phyloP scores from a whole-genome alignment of 2,797 vertebrate species.

The Aulostomus chinensis region DNA sequence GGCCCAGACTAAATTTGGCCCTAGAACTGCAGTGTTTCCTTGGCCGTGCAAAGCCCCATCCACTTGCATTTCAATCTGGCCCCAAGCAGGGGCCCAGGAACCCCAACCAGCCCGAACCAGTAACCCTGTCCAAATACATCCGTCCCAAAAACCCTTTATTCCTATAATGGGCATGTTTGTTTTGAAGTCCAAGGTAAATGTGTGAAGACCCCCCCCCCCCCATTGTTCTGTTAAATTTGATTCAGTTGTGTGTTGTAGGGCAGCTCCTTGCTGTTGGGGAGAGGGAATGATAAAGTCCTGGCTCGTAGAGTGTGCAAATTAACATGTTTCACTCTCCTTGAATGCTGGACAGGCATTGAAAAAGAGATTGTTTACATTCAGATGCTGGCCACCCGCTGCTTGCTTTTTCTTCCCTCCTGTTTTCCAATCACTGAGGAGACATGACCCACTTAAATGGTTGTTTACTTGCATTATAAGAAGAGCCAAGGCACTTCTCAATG shows the following conservation, averaged over 20 bases:
- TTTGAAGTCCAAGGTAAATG: constrained; percentile 27
- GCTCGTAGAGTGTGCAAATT: constrained; percentile 71
- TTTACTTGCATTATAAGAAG: constrained; percentile 85
- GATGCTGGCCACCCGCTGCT: constrained; percentile 76
- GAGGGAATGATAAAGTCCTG: constrained; percentile 38
- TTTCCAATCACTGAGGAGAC: constrained; percentile 78
- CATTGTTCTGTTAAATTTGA: constrained; percentile 34
- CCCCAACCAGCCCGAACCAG: constrained; percentile 47
- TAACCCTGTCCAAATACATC: constrained; percentile 42
- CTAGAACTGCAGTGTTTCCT: constrained; percentile 74
- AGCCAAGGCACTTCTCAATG: constrained; percentile 84
- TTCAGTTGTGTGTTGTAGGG: constrained; percentile 19
- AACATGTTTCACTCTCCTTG: constrained; percentile 79
- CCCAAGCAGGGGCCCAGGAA: constrained; percentile 53
- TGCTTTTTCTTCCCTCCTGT: constrained; percentile 73
- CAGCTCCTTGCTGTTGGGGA: constrained; percentile 29
- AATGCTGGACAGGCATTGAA: constrained; percentile 82
- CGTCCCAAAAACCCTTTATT: constrained; percentile 44
- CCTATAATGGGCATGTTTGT: constrained; percentile 32
- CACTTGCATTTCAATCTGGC: constrained; percentile 80
- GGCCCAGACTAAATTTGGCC: constrained; percentile 59
- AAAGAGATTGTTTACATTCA: constrained; percentile 80
- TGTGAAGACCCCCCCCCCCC: constrained; percentile 8
- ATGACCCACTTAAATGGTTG: constrained; percentile 87
- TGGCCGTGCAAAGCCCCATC: constrained; percentile 63